Evolutionary conservation across 2,113 vertebrate genomes (phyloP), one percentile per base, ranked within the genome.

Genomic region (Gadus chalcogrammus): DNA sequence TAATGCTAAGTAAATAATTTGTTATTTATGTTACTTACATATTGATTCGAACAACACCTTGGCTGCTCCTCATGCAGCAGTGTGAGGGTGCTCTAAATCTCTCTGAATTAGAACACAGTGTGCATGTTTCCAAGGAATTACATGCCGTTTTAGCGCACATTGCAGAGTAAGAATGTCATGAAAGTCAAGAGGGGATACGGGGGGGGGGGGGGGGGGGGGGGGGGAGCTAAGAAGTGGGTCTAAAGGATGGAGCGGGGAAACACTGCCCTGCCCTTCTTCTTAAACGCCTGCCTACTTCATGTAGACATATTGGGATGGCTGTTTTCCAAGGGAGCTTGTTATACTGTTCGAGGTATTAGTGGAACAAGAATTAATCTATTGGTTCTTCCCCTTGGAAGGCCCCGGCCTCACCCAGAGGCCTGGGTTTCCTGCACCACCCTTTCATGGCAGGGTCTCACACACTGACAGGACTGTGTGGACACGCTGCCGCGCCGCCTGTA

Each of bases 321-420:
- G 85, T 90, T 93, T 93, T 95, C 93, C 93, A 94, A 92, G 90
- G 90, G 76, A 92, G 90, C 92, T 93, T 93, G 92, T 92, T 94
- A 91, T 79, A 82, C 92, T 92, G 84, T 93, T 90, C 93, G 91
- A 95, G 93, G 88, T 90, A 90, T 92, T 94, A 93, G 93, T 85
- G 88, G 90, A 95, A 94, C 93, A 95, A 95, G 94, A 95, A 95
- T 92, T 94, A 91, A 92, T 95, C 93, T 95, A 94, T 93, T 94
- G 92, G 91, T 94, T 93, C 92, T 94, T 94, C 91, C 80, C 92
- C 94, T 91, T 92, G 92, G 92, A 94, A 90, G 91, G 92, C 9
- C 88, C 85, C 89, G 82, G 92, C 91, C 91, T 90, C 91, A 89
- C 90, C 92, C 90, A 84, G 91, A 91, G 92, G 91, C 95, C 92